Evolutionary conservation across 2,113 vertebrate species (phyloP).

Genomic region (Petaurus breviceps): DNA sequence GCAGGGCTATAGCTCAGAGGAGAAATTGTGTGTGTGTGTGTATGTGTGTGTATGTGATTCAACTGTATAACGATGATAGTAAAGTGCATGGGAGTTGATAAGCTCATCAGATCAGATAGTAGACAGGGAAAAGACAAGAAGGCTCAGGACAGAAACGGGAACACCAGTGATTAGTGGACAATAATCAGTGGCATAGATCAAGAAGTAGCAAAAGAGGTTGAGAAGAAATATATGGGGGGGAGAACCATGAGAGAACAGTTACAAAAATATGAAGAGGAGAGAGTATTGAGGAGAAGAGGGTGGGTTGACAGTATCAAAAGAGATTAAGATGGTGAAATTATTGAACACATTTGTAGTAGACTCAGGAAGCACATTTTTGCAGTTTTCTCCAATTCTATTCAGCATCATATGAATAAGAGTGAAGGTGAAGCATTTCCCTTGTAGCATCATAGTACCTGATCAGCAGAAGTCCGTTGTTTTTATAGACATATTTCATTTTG

Average conservation of each 20-base stretch:
- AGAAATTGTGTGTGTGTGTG: background rate
- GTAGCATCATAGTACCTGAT: background rate
- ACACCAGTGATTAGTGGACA: background rate
- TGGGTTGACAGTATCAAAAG: background rate
- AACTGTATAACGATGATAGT: too few species aligned
- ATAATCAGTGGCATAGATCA: background rate
- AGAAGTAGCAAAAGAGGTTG: background rate
- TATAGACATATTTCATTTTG: background rate
- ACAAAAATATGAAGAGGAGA: background rate
- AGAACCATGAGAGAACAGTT: background rate
- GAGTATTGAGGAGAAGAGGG: background rate
- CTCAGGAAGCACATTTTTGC: background rate
- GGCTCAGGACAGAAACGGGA: background rate
- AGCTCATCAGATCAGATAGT: background rate
- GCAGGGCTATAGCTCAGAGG: too few species aligned
- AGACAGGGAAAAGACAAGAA: background rate
- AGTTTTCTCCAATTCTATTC: background rate
- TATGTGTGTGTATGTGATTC: too few species aligned
- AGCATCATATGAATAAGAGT: background rate
- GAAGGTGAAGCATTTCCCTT: background rate
- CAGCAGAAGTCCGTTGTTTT: background rate
- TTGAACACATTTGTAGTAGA: background rate
- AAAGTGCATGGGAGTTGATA: background rate
- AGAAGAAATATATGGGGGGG: background rate
- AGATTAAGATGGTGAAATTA: background rate